Base-by-base conservation (phyloP, 37 sponge, comb jelly and placozoan genomes). In the Crambe crambe region DNA sequence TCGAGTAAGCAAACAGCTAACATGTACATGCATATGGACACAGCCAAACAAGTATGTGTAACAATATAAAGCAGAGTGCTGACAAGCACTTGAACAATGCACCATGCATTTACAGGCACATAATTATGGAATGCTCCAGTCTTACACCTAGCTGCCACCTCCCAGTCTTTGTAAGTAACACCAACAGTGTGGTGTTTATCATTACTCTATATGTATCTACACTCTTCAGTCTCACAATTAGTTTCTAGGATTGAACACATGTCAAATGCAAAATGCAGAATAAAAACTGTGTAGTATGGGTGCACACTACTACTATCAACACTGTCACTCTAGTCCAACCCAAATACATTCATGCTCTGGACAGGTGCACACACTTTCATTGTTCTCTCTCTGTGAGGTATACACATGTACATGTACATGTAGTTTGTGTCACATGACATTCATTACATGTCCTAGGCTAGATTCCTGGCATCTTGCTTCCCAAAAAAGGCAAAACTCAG, bases 11-110 rank as follows among this genome's bases (percentile, higher is more conserved):
- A 65, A 20, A 65, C 35, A 31, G 66, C 15, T 8, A 65, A 65
- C 66, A 65, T 20, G 35, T 34, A 20, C 66, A 47, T 65, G 66
- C 66, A 65, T 65, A 65, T 65, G 66, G 66, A 65, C 5, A 6
- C 31, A 65, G 34, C 66, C 51, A 47, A 47, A 47, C 51, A 47
- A 47, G 51, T 47, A 6, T 47, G 51, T 12, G 12, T 47, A 12
- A 47, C 51, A 47, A 47, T 47, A 47, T 47, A 12, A 47, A 47
- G 51, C 6, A 47, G 51, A 47, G 51, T 47, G 51, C 12, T 47
- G 6, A 12, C 51, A 6, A 47, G 6, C 51, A 47, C 12, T 47
- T 47, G 12, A 6, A 47, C 51, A n/a, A n/a, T n/a, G n/a, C n/a
- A n/a, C n/a, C n/a, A n/a, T n/a, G n/a, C n/a, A n/a, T n/a, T n/a